Conservation (phyloP, 2,113 vertebrate genomes). For the Oreochromis aureus region DNA sequence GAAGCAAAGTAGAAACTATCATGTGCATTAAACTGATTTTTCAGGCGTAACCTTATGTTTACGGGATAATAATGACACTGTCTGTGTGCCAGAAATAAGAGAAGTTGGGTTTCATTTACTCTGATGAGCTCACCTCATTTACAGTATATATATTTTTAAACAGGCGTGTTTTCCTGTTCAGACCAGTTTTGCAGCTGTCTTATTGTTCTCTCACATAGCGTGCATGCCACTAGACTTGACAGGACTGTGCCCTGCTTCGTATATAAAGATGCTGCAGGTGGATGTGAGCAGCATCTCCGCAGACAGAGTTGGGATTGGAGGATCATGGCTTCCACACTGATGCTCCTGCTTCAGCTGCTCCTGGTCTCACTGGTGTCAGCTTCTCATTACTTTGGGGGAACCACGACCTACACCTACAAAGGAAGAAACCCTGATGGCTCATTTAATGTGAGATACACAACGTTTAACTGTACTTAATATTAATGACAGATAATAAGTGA, state of each 20-base stretch:
- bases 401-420: background rate
- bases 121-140: background rate
- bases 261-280: conserved; percentile 28
- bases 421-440: conserved; percentile 31
- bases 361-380: conserved; percentile 33
- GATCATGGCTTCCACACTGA: conserved; percentile 20
- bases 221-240: background rate
- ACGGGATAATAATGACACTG: rapidly evolving
- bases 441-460: background rate
- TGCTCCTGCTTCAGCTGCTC: conserved; percentile 32
- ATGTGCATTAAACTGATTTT: background rate
- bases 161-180: background rate
- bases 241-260: background rate
- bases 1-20: too few species aligned
- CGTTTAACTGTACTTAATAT: background rate
- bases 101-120: rapidly evolving
- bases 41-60: rapidly evolving
- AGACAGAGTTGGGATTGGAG: background rate
- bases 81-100: background rate
- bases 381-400: conserved; percentile 12
- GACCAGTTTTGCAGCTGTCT: conserved; percentile 12
- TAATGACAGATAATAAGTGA: background rate
- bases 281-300: background rate
- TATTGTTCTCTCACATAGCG: background rate
- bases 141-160: too few species aligned